Evolutionary conservation across 2,797 vertebrate species (phyloP).

Genomic region (Notolepis coatsorum): DNA sequence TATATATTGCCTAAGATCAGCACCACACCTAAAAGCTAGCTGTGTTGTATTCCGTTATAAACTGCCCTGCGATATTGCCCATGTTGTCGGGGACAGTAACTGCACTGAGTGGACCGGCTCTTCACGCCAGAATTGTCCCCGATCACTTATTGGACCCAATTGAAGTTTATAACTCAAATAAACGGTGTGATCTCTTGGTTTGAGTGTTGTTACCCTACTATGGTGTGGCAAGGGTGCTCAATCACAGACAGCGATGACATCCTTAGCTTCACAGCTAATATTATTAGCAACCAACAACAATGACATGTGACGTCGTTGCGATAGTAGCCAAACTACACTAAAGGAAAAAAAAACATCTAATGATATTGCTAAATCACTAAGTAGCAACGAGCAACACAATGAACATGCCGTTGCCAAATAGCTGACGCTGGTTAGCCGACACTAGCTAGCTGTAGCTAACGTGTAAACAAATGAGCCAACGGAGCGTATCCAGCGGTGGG

Average conservation of each 20-base stretch:
- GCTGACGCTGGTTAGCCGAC: neutral
- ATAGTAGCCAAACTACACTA: neutral
- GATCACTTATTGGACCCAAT: neutral
- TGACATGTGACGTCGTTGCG: neutral
- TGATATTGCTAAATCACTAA: neutral
- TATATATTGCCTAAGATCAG: slow-evolving; percentile 7
- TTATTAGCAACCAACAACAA: neutral
- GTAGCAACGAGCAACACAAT: neutral
- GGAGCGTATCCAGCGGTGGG: slow-evolving; percentile 21
- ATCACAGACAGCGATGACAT: neutral
- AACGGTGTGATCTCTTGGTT: neutral
- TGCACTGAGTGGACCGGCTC: too few relatives aligned
- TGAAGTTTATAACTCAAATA: neutral
- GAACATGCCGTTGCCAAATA: neutral
- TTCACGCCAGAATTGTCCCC: too few relatives aligned
- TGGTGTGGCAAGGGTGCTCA: neutral
- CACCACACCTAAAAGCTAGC: slow-evolving; percentile 23
- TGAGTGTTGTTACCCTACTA: neutral
- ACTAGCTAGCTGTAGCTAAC: slow-evolving; percentile 25
- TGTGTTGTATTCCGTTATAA: slow-evolving; percentile 27
- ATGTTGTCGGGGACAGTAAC: too few relatives aligned
- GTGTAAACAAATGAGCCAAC: slow-evolving; percentile 52
- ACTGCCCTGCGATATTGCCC: slow-evolving; percentile 43
- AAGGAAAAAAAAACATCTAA: neutral
- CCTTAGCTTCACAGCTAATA: neutral